Evolutionary conservation across 2,113 vertebrate genomes (phyloP).

Genomic region (Bucco capensis): DNA sequence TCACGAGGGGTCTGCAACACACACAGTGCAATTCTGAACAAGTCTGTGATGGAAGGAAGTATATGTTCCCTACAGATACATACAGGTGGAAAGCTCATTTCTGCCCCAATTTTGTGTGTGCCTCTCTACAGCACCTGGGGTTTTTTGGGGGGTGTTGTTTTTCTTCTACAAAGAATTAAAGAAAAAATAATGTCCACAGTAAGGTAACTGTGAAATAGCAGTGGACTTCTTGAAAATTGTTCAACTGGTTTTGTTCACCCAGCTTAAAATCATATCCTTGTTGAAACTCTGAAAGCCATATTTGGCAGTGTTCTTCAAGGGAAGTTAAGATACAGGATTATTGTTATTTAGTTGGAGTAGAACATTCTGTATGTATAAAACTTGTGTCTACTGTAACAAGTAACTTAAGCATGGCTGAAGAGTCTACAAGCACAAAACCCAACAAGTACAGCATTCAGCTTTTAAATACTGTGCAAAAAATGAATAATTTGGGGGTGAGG

Average conservation of each 20-base stretch:
- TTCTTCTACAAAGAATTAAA: not conserved
- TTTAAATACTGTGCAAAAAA: not conserved
- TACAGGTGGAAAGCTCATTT: not conserved
- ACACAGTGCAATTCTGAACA: too few relatives aligned
- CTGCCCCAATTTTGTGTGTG: not conserved
- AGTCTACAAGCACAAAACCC: not conserved
- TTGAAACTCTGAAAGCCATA: not conserved
- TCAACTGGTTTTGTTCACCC: not conserved
- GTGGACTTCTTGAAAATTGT: not conserved
- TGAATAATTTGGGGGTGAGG: not conserved
- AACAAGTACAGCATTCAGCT: not conserved
- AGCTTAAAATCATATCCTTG: not conserved
- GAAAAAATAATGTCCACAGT: not conserved
- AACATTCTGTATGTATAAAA: not conserved
- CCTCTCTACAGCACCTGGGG: not conserved
- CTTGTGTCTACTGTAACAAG: not conserved
- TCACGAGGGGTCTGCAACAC: too few relatives aligned
- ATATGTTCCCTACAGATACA: not conserved
- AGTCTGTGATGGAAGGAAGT: too few relatives aligned
- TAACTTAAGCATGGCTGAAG: not conserved
- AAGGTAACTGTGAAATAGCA: not conserved
- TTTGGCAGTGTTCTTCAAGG: constrained; percentile 20
- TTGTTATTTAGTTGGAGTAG: constrained; percentile 24
- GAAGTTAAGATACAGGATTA: constrained; percentile 7
- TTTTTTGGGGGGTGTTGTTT: not conserved